Conservation (phyloP, 2,888 invertebrate genomes). For the Euphydryas editha region DNA sequence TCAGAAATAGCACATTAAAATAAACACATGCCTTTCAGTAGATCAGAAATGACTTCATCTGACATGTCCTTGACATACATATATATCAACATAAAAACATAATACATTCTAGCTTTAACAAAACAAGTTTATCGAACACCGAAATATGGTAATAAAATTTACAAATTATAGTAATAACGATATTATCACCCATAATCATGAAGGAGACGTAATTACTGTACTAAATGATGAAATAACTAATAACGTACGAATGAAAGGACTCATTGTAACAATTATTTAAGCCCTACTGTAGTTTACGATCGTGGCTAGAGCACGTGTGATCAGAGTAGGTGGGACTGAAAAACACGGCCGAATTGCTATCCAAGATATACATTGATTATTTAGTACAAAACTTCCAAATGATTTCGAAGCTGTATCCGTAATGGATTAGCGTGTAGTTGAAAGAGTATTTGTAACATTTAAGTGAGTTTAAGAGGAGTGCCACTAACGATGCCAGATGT, state of each 20-base stretch:
- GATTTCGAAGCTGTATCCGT: neutral
- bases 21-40: neutral
- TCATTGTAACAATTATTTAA: constrained; percentile 14
- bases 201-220: constrained; percentile 8
- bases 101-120: neutral
- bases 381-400: neutral
- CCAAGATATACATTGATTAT: neutral
- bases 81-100: neutral
- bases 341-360: neutral
- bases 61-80: neutral
- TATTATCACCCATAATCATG: constrained; percentile 4
- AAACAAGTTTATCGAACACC: neutral
- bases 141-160: constrained; percentile 3
- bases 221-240: constrained; percentile 11
- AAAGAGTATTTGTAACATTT: neutral
- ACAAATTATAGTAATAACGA: constrained; percentile 4
- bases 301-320: constrained; percentile 10
- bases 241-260: constrained; percentile 5
- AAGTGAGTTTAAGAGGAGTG: constrained; percentile 14
- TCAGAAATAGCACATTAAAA: neutral
- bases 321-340: neutral
- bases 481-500: constrained; percentile 55
- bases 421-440: neutral
- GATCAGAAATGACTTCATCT: neutral
- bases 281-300: constrained; percentile 13